Percentiles rank a stretch among this genome's conserved stretches.
Evolutionary conservation across 1,140 invertebrate species (phyloP).

Genomic region (Leptinotarsa undecemlineata): DNA sequence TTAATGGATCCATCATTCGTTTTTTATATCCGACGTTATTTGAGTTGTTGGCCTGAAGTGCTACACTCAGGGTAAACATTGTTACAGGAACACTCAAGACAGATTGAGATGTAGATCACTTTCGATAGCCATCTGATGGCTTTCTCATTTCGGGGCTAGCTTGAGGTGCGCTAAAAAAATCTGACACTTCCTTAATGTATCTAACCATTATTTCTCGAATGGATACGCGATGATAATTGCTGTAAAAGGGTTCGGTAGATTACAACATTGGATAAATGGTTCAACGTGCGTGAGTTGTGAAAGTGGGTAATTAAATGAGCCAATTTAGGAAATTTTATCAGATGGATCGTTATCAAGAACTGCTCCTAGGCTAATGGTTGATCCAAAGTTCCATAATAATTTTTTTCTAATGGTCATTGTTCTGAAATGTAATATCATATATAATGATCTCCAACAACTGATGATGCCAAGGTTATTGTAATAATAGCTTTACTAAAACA

Average conservation of each 20-base stretch:
- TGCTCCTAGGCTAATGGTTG: too few relatives aligned
- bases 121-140: slow-evolving; percentile 9
- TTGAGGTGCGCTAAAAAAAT: background rate
- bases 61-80: slow-evolving; percentile 29
- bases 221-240: background rate
- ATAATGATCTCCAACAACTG: too few relatives aligned
- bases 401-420: too few relatives aligned
- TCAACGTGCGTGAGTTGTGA: background rate
- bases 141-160: background rate
- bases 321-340: too few relatives aligned
- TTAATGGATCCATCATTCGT: slow-evolving; percentile 27
- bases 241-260: background rate
- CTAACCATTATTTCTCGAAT: background rate
- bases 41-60: slow-evolving; percentile 25
- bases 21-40: slow-evolving; percentile 24
- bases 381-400: too few relatives aligned
- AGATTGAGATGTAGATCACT: slow-evolving; percentile 27
- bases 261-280: slow-evolving; percentile 4
- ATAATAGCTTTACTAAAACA: too few relatives aligned
- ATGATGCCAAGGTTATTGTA: too few relatives aligned
- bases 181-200: background rate
- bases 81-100: slow-evolving; percentile 28
- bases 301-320: too few relatives aligned
- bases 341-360: too few relatives aligned
- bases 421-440: too few relatives aligned